Base-by-base conservation (phyloP, 2,888 invertebrate species). In the Trissolcus brochymenae region DNA sequence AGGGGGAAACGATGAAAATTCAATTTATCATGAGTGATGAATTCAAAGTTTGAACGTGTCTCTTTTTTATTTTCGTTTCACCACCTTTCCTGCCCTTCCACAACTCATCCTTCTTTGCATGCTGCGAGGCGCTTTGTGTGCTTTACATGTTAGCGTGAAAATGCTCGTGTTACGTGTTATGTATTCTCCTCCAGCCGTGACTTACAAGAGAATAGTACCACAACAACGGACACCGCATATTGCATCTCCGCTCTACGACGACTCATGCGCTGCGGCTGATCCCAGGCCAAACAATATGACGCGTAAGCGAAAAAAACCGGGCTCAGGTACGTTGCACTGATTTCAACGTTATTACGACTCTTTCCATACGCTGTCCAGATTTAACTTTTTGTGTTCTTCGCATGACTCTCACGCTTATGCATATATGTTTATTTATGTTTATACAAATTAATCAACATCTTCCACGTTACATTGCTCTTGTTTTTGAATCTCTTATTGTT, bases 291-390 rank as follows among this genome's bases (percentile, higher is more conserved):
- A 81, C 82, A 83, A 83, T 84, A 86, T 87, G 80, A 90, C 92
- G 29, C 92, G 94, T 87, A 95, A 95, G 90, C 91, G 94, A 86
- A 95, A 95, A 90, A 94, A 94, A 86, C 94, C 94, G 9, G 94
- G 94, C 65, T 92, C 90, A 89, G 91, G 92, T 93, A 90, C 88
- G 91, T 90, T 76, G 54, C 71, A 72, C 61, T 62, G 14, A 62
- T 62, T 70, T 61, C 29, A 40, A 21, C 50, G 11, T 50, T 57
- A 19, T 65, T 65, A 54, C 41, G 16, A 11, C 29, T 46, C 17
- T 40, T 55, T 64, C 46, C 46, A 35, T 57, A 49, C 55, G 35
- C 9, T 29, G 46, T 6, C 55, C 19, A 6, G 9, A 46, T 46
- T 16, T 51, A 51, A 13, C 21, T 50, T 21, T 46, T 14, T 17